Evolutionary conservation across 2,888 invertebrate genomes (phyloP).

Genomic region (Conchocele bisecta): DNA sequence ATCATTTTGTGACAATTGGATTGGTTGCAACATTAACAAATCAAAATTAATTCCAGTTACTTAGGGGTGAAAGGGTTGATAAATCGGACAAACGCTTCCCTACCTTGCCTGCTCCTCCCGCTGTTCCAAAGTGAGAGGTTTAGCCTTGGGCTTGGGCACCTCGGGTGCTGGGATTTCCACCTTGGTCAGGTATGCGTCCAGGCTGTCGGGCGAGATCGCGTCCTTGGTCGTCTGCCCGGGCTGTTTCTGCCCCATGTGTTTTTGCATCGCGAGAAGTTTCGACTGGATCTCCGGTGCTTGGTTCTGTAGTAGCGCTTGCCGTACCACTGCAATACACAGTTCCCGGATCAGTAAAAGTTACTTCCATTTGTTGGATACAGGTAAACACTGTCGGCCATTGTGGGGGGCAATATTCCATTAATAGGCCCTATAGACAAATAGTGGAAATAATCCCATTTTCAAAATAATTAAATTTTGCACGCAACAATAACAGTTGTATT

Average conservation of each 20-base stretch:
- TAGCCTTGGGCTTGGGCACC: conserved; percentile 53
- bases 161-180: conserved; percentile 33
- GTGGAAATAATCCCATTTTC: too few species aligned
- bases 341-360: too few species aligned
- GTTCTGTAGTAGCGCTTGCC: conserved; percentile 95
- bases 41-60: too few species aligned
- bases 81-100: neutral
- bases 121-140: conserved; percentile 78
- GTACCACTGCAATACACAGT: conserved; percentile 90
- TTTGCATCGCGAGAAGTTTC: conserved; percentile 93
- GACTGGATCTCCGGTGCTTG: conserved; percentile 96
- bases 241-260: conserved; percentile 83
- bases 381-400: too few species aligned
- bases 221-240: conserved; percentile 28
- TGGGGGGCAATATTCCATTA: too few species aligned
- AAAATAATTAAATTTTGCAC: too few species aligned
- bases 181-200: conserved; percentile 15
- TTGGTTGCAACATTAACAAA: too few species aligned
- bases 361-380: too few species aligned
- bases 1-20: too few species aligned
- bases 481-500: too few species aligned
- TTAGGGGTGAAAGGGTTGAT: too few species aligned
- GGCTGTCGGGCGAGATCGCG: conserved; percentile 30
- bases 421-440: too few species aligned
- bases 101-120: conserved; percentile 81